These are phyloP conservation scores for Montipora capitata DNA, from an alignment of 92 coral and sea anemone genomes.

Conservation along the genomic window DNA sequence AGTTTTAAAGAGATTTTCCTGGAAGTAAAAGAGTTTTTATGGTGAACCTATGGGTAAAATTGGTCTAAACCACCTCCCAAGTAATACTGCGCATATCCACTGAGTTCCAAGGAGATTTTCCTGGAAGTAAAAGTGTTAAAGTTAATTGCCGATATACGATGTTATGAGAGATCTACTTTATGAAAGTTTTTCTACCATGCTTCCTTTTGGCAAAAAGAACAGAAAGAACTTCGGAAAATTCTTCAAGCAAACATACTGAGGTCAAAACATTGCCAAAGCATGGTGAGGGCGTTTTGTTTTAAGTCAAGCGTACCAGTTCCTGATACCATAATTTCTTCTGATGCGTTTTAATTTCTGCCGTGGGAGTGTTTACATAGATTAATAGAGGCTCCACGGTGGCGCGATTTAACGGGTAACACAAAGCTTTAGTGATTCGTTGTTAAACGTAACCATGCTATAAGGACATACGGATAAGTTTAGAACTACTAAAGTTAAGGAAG, in stretches of 20 bases:
- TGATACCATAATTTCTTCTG: background rate
- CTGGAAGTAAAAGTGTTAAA: no score
- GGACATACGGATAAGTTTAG: no score
- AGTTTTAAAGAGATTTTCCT: no score
- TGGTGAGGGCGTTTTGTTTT: background rate
- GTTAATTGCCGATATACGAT: no score
- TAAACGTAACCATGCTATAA: background rate
- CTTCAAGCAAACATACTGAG: background rate
- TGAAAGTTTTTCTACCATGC: background rate
- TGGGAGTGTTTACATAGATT: background rate
- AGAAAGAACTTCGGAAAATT: background rate
- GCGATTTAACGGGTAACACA: no score
- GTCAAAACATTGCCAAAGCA: background rate
- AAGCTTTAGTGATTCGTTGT: background rate
- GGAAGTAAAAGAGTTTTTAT: no score
- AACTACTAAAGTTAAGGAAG: no score
- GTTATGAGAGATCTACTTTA: background rate
- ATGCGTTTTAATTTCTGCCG: background rate
- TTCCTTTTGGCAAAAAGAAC: background rate
- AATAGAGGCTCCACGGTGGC: background rate
- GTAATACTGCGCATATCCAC: no score
- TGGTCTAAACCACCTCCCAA: no score
- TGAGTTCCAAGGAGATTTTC: no score
- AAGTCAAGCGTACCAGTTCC: no score
- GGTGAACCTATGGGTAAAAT: no score